Evolutionary conservation across 2,113 vertebrate genomes (phyloP).

Genomic region (Microtus montanus): DNA sequence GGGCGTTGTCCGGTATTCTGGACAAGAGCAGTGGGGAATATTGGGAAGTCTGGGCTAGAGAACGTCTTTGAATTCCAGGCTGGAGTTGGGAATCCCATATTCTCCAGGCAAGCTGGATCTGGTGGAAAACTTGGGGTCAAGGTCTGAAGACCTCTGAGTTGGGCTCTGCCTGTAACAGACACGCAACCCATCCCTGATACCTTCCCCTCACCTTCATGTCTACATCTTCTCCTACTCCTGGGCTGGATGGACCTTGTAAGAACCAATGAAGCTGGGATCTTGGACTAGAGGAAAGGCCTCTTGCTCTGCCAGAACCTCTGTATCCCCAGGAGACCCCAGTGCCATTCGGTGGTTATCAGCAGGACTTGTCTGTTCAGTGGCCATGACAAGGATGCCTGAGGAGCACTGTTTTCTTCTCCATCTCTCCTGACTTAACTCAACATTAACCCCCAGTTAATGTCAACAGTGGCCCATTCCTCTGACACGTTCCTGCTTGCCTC

Average conservation of each 20-base stretch:
- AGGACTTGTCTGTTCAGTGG: neutral
- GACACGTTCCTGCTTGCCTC: neutral
- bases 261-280: neutral
- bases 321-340: neutral
- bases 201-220: neutral
- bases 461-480: neutral
- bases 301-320: neutral
- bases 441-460: neutral
- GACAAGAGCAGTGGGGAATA: neutral
- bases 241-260: neutral
- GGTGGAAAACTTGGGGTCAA: neutral
- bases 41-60: neutral
- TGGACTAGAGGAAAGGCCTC: neutral
- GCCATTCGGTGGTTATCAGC: neutral
- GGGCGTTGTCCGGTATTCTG: fast-evolving
- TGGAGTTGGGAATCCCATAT: neutral
- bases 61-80: too few species aligned
- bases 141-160: neutral
- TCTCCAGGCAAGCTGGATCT: neutral
- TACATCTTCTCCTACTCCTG: neutral
- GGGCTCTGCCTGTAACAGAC: neutral
- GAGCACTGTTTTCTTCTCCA: neutral
- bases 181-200: fast-evolving
- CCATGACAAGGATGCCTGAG: neutral
- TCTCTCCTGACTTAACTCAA: neutral